Percentiles rank a stretch among this genome's conserved stretches.
These are phyloP conservation scores for Halichondria panicea DNA, from an alignment of 37 sponge, comb jelly and placozoan genomes.

Conservation along the genomic window DNA sequence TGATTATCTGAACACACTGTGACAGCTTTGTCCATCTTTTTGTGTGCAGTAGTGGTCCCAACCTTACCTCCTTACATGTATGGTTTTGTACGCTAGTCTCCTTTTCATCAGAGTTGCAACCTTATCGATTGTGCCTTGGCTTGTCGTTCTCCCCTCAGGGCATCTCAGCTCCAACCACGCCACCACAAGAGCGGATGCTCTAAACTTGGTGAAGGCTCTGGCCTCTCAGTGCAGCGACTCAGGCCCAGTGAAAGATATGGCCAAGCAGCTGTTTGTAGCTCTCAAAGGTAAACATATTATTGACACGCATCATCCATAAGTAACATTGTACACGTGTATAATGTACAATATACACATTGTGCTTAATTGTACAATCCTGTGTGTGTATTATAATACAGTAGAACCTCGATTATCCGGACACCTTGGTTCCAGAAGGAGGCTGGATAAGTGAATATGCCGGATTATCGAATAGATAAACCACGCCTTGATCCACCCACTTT, in stretches of 20 bases:
- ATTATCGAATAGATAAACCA: background rate
- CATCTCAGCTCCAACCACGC: slow-evolving; percentile 39
- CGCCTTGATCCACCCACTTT: too few relatives aligned
- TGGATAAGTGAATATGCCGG: background rate
- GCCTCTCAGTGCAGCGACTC: slow-evolving; percentile 63
- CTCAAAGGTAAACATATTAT: slow-evolving; percentile 33
- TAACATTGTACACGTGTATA: background rate
- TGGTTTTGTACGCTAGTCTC: background rate
- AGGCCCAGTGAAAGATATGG: background rate
- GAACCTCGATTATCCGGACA: background rate
- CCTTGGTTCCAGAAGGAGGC: background rate
- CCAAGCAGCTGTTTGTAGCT: slow-evolving; percentile 20
- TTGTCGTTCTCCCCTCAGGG: slow-evolving; percentile 4
- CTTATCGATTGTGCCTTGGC: background rate
- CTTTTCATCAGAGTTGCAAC: background rate
- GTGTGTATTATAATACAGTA: background rate
- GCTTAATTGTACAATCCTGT: background rate
- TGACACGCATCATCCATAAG: background rate
- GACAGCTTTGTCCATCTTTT: too few relatives aligned
- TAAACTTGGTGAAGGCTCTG: slow-evolving; percentile 17
- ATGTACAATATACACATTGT: too few relatives aligned
- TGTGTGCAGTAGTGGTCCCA: too few relatives aligned
- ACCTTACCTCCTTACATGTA: background rate
- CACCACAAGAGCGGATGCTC: slow-evolving; percentile 20
- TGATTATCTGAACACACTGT: slow-evolving; percentile 5